A percentile compares a stretch with the other conserved stretches of the same genome.
These are phyloP conservation scores for Acanthoscelides obtectus DNA, from an alignment of 2,888 invertebrate genomes.

Conservation along the genomic window DNA sequence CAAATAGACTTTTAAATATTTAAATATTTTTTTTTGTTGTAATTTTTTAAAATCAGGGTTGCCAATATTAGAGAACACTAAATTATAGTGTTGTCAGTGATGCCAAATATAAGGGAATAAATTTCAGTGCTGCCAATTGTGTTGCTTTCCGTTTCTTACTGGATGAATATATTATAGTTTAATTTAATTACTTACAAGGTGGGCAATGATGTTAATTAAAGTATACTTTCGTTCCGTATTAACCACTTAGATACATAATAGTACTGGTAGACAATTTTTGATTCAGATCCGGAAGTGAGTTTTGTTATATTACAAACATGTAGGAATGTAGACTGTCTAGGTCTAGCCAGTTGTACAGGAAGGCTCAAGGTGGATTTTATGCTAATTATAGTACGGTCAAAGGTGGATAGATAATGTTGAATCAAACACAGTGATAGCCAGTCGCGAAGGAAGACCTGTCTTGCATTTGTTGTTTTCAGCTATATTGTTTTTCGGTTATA, in stretches of 20 bases:
- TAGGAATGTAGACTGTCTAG: too few species aligned
- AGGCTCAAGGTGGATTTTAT: not conserved
- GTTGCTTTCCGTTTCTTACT: not conserved
- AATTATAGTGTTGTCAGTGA: slow-evolving; percentile 11
- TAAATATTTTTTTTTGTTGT: not conserved
- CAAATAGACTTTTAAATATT: too few species aligned
- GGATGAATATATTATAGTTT: not conserved
- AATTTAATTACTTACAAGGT: not conserved
- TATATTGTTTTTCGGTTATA: not conserved
- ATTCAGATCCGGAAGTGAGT: too few species aligned
- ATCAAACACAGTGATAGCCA: too few species aligned
- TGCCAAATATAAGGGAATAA: slow-evolving; percentile 12
- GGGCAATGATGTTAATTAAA: not conserved
- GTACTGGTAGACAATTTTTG: too few species aligned
- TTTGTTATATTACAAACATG: too few species aligned
- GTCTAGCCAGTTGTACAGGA: not conserved
- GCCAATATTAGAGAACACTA: not conserved
- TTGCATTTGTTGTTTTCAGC: too few species aligned
- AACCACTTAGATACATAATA: too few species aligned
- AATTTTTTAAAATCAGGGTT: slow-evolving; percentile 3
- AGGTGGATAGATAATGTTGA: too few species aligned
- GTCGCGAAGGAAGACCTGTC: too few species aligned
- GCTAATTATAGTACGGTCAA: not conserved
- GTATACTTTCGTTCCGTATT: too few species aligned
- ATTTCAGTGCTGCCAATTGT: not conserved